These are phyloP conservation scores for Hemicordylus capensis DNA, from an alignment of 2,113 vertebrate species.

Conservation along the genomic window DNA sequence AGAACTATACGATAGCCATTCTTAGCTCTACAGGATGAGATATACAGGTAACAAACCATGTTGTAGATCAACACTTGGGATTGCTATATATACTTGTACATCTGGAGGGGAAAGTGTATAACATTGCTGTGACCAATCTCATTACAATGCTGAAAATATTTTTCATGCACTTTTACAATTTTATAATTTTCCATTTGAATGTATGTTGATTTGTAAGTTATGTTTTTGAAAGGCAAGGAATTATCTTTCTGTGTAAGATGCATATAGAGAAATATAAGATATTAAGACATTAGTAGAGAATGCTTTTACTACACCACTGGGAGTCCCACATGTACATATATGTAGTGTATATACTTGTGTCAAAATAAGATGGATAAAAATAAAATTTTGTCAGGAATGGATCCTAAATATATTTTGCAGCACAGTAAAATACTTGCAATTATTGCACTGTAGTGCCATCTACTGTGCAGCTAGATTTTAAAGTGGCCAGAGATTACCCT, in stretches of 20 bases:
- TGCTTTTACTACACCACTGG: background rate
- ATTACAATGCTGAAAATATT: background rate
- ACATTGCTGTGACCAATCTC: background rate
- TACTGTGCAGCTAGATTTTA: background rate
- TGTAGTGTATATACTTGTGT: slow-evolving; percentile 8
- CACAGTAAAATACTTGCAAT: slow-evolving; percentile 16
- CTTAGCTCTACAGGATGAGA: background rate
- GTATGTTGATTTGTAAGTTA: slow-evolving; percentile 12
- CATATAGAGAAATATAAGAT: background rate
- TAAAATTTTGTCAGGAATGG: background rate
- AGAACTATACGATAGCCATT: background rate
- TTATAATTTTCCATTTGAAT: background rate
- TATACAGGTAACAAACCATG: slow-evolving; percentile 32
- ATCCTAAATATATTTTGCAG: slow-evolving; percentile 9
- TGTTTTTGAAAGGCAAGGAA: background rate
- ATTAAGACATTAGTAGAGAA: background rate
- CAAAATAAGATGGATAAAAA: slow-evolving; percentile 27
- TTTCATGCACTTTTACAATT: background rate
- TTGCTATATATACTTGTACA: slow-evolving; percentile 9
- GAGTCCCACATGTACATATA: slow-evolving; percentile 9
- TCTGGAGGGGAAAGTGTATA: slow-evolving; percentile 13
- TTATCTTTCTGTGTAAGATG: background rate
- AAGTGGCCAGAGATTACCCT: background rate
- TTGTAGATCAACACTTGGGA: slow-evolving; percentile 21
- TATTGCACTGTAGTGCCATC: slow-evolving; percentile 12